Conservation (phyloP, 1,140 invertebrate species). For the Drosophila navojoa region DNA sequence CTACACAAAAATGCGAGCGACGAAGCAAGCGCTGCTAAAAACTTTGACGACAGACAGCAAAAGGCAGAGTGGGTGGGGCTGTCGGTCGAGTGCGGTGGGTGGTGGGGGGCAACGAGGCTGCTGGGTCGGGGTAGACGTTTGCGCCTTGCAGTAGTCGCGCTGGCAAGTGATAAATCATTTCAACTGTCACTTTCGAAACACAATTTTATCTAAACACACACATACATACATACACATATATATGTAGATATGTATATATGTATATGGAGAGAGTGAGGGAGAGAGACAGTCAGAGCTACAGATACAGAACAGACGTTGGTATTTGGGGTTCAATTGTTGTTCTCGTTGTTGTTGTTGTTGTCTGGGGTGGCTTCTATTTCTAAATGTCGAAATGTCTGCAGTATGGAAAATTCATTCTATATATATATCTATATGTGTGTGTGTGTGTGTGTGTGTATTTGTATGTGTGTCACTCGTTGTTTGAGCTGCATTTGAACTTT, state of each 20-base stretch:
- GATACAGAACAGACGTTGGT: constrained; percentile 47
- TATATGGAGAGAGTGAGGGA: not conserved
- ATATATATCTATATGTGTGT: not conserved
- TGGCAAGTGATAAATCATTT: constrained; percentile 83
- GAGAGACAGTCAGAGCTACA: constrained; percentile 34
- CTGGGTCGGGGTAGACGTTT: constrained; percentile 39
- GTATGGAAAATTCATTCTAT: constrained; percentile 30
- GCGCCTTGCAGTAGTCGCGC: constrained; percentile 72
- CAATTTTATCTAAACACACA: constrained; percentile 83
- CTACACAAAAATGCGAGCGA: constrained; percentile 76
- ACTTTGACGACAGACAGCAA: constrained; percentile 44
- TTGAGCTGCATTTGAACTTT: constrained; percentile 42
- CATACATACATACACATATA: constrained; percentile 40
- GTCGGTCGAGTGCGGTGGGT: not conserved
- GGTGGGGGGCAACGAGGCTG: not conserved
- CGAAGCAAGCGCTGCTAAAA: constrained; percentile 46
- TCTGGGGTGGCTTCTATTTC: constrained; percentile 41
- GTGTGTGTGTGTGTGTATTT: not conserved
- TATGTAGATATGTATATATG: constrained; percentile 20
- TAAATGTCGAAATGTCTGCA: constrained; percentile 37
- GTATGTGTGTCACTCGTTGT: constrained; percentile 31
- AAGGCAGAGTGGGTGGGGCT: not conserved
- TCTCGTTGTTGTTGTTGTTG: constrained; percentile 22
- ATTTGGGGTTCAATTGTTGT: constrained; percentile 47
- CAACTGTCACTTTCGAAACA: constrained; percentile 84